Conservation (phyloP, 2,797 vertebrate species). For the Sciurus vulgaris region DNA sequence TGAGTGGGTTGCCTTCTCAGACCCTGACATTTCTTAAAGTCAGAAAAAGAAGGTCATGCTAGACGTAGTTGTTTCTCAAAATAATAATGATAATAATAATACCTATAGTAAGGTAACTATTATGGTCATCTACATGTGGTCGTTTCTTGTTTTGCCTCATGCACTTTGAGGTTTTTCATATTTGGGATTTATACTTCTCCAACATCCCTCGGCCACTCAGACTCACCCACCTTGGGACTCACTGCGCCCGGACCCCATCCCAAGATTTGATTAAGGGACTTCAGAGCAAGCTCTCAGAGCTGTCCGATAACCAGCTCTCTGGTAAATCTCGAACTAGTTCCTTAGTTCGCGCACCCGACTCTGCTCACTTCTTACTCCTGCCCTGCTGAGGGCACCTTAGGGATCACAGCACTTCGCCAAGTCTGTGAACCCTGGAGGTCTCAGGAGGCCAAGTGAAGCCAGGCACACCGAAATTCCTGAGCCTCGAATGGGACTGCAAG, state of each 20-base stretch:
- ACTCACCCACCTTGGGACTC: neutral
- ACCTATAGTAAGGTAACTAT: neutral
- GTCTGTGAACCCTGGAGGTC: neutral
- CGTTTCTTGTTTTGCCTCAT: neutral
- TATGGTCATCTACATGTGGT: neutral
- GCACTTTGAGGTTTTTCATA: neutral
- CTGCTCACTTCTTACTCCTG: neutral
- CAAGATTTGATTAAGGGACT: neutral
- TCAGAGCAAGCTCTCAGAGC: accelerated
- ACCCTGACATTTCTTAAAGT: neutral
- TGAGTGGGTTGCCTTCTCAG: neutral
- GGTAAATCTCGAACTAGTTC: neutral
- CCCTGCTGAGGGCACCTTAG: neutral
- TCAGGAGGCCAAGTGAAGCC: neutral
- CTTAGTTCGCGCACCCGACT: neutral
- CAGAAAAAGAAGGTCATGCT: conserved; percentile 52
- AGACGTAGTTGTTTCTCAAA: neutral
- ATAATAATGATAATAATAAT: neutral
- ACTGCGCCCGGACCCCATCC: neutral
- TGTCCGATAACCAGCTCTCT: neutral
- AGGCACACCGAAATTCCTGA: neutral
- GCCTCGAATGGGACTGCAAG: too few species aligned
- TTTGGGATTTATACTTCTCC: neutral
- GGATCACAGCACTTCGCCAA: neutral
- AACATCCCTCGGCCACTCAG: accelerated